Base-by-base conservation (phyloP, 1,140 invertebrate genomes). In the Trichonephila clavata region DNA sequence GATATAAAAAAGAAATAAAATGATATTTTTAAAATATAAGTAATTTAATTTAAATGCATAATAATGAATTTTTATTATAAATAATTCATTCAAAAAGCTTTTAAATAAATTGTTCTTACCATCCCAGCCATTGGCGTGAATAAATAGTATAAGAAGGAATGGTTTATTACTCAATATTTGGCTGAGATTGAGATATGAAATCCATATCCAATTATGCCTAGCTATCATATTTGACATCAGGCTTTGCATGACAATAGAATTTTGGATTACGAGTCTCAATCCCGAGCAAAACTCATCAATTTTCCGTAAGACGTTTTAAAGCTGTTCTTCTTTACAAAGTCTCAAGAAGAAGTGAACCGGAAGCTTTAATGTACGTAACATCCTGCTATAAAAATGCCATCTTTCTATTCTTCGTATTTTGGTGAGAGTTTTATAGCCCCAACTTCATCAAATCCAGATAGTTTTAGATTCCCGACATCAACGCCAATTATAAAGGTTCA, bases 341-440 rank as follows among this genome's bases (percentile, higher is more conserved):
- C 43, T 84, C 50, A 24, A 57, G 27, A 57, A n/a, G 43, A 50
- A 84, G 50, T 59, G 21, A 57, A 84, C 43, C 50, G 81, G 81
- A 84, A 84, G 50, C 50, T 84, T 84, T 84, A 84, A 84, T 84
- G 81, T 24, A 10, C n/a, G 43, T 81, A 43, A 81, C 77, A 81
- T 81, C 20, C 81, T 50, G n/a, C 50, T 84, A 57, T 59, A 84
- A 59, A 59, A 77, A 77, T 20, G 20, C n/a, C 10, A 57, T 21
- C 81, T 57, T 84, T 84, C 43, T 84, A 84, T 84, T 84, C 81
- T 50, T 84, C 50, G 13, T 57, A 84, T 84, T 84, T 84, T n/a
- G 21, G 43, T 59, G 21, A 57, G 81, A 57, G 81, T 84, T 50
- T 59, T 84, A 57, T 84, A 24, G 81, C 39, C n/a, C 81, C 27